Base-by-base conservation (phyloP, 2,797 vertebrate species). In the Coregonus suidteri region DNA sequence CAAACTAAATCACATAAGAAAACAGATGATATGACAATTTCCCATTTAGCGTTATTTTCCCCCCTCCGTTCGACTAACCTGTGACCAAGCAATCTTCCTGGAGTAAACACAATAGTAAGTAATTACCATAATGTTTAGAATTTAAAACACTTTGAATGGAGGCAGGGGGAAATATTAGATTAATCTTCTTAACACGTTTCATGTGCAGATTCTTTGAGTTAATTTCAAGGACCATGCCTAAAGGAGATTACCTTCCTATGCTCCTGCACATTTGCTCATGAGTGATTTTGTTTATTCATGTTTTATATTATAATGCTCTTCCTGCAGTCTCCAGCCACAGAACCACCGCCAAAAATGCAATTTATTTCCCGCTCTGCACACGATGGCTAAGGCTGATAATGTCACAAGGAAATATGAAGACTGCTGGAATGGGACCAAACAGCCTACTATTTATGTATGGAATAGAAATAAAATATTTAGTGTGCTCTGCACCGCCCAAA, bases 221-320 rank as follows among this genome's bases (percentile, higher is more conserved):
- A 94, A 93, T 94, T 95, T 93, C 91, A 93, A 94, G 92, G 92
- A 90, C 90, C 89, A 90, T 93, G 92, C 91, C 92, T 94, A 93
- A 94, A 94, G 93, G 90, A 94, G 93, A 94, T 94, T 94, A 94
- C 91, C 93, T 92, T 71, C 91, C 91, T 89, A 88, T 93, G 92
- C 93, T 93, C 91, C 89, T 91, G 91, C 93, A 93, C 94, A 91
- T 94, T 93, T 94, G 90, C 93, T 93, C 93, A 94, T 95, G 93
- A 94, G 92, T 93, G 91, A 94, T 94, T 94, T 94, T 94, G 93
- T 95, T 94, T 95, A 94, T 95, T 95, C 93, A 94, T 93, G 92
- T 94, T 94, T 94, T 94, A 94, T 94, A 94, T 94, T 94, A 92
- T 93, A 93, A 91, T 94, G 89, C 91, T 93, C 84, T 90, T 93